phyloP scores from a whole-genome alignment of 2,888 invertebrate genomes.

The Eupithecia insigniata region DNA sequence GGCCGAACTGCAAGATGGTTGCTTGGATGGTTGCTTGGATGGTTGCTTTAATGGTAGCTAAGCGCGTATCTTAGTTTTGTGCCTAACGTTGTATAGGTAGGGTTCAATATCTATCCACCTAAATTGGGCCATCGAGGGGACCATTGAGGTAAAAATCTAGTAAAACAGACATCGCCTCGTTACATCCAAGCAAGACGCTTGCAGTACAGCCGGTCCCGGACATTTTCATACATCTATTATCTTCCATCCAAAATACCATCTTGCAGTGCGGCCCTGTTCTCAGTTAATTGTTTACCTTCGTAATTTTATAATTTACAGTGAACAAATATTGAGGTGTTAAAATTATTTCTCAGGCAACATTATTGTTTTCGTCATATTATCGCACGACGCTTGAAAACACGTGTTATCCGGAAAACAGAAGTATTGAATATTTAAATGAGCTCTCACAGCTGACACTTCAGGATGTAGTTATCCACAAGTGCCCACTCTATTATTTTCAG shows the following conservation, averaged over 20 bases:
- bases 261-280: too few relatives aligned
- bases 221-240: neutral
- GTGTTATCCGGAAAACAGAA: conserved; percentile 8
- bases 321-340: neutral
- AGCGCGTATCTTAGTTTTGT: too few relatives aligned
- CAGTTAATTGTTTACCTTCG: neutral
- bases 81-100: too few relatives aligned
- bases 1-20: too few relatives aligned
- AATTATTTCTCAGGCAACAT: neutral
- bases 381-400: neutral
- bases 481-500: conserved; percentile 10
- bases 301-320: neutral
- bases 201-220: too few relatives aligned
- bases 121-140: too few relatives aligned
- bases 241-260: neutral
- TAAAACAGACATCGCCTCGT: too few relatives aligned
- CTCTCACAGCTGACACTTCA: conserved; percentile 24
- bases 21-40: too few relatives aligned
- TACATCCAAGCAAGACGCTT: too few relatives aligned
- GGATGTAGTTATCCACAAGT: conserved; percentile 19
- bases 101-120: too few relatives aligned
- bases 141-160: too few relatives aligned
- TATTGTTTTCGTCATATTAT: neutral
- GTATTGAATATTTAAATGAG: conserved; percentile 35
- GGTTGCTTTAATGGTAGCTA: too few relatives aligned